A percentile compares a stretch with the other conserved stretches of the same genome.
Conservation (phyloP, 2,888 invertebrate genomes). For the Saturnia pavonia region DNA sequence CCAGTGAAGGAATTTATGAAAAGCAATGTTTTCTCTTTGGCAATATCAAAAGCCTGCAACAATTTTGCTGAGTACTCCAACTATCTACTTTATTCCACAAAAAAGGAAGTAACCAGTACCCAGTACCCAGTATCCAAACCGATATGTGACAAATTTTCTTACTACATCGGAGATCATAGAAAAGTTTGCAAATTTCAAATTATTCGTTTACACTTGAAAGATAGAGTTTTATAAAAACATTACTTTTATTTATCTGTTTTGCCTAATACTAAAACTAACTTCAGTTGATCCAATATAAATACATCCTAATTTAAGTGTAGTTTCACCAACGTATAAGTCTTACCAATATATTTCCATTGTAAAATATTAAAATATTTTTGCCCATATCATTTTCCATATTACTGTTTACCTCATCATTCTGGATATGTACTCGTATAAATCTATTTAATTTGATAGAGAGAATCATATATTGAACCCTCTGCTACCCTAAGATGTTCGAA, state of each 20-base stretch:
- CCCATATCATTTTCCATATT: too few relatives aligned
- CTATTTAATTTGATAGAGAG: not conserved
- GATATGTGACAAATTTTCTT: not conserved
- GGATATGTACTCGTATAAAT: too few relatives aligned
- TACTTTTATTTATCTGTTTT: not conserved
- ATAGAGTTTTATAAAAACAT: not conserved
- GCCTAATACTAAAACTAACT: not conserved
- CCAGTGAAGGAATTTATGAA: not conserved
- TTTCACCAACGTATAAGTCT: not conserved
- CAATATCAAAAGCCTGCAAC: too few relatives aligned
- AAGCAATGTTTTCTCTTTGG: not conserved
- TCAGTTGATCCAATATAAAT: not conserved
- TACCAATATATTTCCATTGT: not conserved
- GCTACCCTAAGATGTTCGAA: not conserved
- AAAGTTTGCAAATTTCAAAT: not conserved
- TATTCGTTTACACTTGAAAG: not conserved
- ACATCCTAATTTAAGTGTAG: not conserved
- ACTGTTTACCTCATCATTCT: too few relatives aligned
- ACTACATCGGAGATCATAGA: not conserved
- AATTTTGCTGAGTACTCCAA: not conserved
- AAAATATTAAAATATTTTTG: not conserved
- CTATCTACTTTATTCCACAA: not conserved
- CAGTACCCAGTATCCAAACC: too few relatives aligned
- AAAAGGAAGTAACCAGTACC: too few relatives aligned
- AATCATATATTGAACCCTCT: not conserved